Evolutionary conservation across 2,113 vertebrate species (phyloP).

Genomic region (Corythaeola cristata): DNA sequence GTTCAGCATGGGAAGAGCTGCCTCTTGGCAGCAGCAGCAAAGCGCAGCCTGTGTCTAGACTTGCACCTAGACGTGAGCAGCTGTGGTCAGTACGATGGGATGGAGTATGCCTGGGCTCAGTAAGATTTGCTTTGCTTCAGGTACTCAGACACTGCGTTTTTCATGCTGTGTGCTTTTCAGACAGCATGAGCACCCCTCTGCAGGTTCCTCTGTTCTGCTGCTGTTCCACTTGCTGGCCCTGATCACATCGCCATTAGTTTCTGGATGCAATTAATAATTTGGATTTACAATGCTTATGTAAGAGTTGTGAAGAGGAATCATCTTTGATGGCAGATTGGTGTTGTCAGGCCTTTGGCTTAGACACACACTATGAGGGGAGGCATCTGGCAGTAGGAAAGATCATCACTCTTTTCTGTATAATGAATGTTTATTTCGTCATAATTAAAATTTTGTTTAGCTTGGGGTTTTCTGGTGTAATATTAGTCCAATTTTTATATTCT

Average conservation of each 20-base stretch:
- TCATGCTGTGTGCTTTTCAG: background rate
- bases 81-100: rapidly evolving
- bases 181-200: background rate
- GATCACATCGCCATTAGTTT: background rate
- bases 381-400: background rate
- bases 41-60: background rate
- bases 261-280: background rate
- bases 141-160: background rate
- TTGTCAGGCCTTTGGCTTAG: background rate
- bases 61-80: background rate
- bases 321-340: background rate
- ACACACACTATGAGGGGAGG: background rate
- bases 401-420: background rate
- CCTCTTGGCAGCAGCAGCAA: background rate
- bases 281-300: background rate
- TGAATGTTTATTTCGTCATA: background rate
- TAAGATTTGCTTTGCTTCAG: background rate
- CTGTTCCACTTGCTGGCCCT: background rate
- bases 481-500: background rate
- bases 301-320: background rate
- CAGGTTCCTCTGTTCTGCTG: background rate
- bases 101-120: background rate
- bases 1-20: background rate
- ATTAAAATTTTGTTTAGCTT: background rate
- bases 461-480: background rate